A percentile compares a stretch with the other conserved stretches of the same genome.
Conservation (phyloP, 2,113 vertebrate genomes). For the Heterotilapia buettikoferi region DNA sequence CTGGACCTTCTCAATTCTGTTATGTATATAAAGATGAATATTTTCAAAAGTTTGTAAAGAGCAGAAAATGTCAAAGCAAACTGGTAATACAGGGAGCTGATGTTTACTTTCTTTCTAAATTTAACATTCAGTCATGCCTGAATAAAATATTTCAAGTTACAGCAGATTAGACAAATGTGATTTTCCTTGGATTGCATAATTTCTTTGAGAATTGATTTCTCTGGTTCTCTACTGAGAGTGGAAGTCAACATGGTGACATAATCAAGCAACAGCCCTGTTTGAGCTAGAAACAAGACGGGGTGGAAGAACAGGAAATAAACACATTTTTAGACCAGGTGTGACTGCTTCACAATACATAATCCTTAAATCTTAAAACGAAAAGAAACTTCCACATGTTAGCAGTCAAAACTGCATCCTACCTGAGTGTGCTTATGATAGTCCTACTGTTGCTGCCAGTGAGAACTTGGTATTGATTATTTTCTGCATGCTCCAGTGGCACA, state of each 20-base stretch:
- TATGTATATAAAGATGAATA: neutral
- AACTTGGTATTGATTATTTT: conserved; percentile 79
- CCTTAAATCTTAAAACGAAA: neutral
- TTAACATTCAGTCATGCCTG: neutral
- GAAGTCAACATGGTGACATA: neutral
- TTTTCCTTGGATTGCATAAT: neutral
- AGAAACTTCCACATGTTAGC: neutral
- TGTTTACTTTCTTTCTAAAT: neutral
- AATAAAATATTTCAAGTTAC: neutral
- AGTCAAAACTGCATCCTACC: conserved; percentile 11
- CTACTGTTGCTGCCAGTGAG: conserved; percentile 72
- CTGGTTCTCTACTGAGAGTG: neutral
- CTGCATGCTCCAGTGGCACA: conserved; percentile 54
- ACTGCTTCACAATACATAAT: neutral
- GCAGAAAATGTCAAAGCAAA: neutral
- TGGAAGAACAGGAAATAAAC: conserved; percentile 4
- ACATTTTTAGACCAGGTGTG: neutral
- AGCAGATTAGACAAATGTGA: neutral
- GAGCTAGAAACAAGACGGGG: neutral
- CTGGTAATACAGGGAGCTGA: neutral
- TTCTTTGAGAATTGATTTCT: neutral
- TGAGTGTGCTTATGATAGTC: conserved; percentile 62
- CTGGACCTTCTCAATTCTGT: conserved; percentile 67
- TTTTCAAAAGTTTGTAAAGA: neutral
- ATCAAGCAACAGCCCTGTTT: neutral